Percentiles rank a stretch among this genome's conserved stretches.
Evolutionary conservation across 2,113 vertebrate genomes (phyloP).

Genomic region (Uropsilus gracilis): DNA sequence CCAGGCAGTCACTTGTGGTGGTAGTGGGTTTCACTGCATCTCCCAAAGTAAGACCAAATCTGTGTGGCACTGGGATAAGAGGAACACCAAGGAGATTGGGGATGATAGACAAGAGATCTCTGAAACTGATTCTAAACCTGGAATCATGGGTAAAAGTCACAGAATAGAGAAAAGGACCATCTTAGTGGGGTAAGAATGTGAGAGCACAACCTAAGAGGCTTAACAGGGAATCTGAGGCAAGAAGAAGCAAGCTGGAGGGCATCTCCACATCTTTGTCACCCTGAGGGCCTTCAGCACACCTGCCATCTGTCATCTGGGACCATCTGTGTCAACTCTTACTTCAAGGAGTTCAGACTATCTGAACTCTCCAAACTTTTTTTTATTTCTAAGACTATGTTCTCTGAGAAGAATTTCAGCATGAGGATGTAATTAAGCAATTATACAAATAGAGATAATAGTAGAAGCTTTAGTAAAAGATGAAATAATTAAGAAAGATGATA

Average conservation of each 20-base stretch:
- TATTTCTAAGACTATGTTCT: not conserved
- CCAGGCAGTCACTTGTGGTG: not conserved
- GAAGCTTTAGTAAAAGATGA: not conserved
- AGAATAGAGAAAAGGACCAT: not conserved
- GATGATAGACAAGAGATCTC: not conserved
- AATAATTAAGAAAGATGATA: not conserved
- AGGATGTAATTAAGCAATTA: not conserved
- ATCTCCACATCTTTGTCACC: not conserved
- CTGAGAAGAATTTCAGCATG: not conserved
- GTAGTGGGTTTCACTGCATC: not conserved
- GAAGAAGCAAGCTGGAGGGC: not conserved
- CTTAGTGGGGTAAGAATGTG: not conserved
- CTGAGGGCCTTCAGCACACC: not conserved
- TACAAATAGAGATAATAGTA: not conserved
- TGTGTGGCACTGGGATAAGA: not conserved
- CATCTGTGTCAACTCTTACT: not conserved
- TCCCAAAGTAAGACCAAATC: not conserved
- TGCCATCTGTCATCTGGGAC: not conserved
- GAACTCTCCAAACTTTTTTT: too few relatives aligned
- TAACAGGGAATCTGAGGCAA: not conserved
- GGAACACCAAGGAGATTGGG: not conserved
- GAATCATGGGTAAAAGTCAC: not conserved
- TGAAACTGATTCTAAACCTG: not conserved
- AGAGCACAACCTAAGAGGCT: too few relatives aligned
- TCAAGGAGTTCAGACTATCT: not conserved